Base-by-base conservation (phyloP, 2,797 vertebrate genomes). In the Rhynchotus rufescens region DNA sequence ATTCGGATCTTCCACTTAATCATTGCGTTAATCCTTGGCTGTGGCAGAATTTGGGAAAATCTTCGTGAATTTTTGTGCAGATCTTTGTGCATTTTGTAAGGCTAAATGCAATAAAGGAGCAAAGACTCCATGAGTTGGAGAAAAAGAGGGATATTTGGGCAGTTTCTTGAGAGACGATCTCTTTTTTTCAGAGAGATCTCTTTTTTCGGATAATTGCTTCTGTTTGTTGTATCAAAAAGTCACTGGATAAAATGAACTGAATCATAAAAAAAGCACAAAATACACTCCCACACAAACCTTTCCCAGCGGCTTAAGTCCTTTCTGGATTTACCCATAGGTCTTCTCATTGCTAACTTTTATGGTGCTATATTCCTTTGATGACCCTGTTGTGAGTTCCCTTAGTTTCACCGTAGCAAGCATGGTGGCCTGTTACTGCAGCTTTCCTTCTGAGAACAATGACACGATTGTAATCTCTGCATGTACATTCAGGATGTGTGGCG, bases 321-420 rank as follows among this genome's bases (percentile, higher is more conserved):
- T 92, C 71, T 84, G 36, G 38, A 51, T 87, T 45, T 72, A 78
- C 49, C 36, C 19, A 32, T 36, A 75, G 20, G 23, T 64, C 42
- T 36, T 72, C 84, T 75, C n/a, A 60, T 44, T 93, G 45, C 66
- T 90, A 23, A 56, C 42, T 86, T 92, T 88, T 65, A 68, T n/a
- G 16, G 26, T 1, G 2, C 61, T 91, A 3, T 69, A 73, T 77
- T 0, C 1, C 59, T 90, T 94, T 86, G 65, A 81, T 64, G 66
- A 54, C 64, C 9, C 51, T 93, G 71, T 9, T 25, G 52, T 84
- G 60, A 86, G 89, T 92, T 91, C 45, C 38, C n/a, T 85, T 61
- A 0, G 0, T 86, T 87, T 82, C 71, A 60, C 59, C 86, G 15
- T 42, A 74, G 81, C 62, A 20, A 86, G 65, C 69, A 40, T 15